phyloP scores from a whole-genome alignment of 2,113 vertebrate species.

The Falco punctatus region DNA sequence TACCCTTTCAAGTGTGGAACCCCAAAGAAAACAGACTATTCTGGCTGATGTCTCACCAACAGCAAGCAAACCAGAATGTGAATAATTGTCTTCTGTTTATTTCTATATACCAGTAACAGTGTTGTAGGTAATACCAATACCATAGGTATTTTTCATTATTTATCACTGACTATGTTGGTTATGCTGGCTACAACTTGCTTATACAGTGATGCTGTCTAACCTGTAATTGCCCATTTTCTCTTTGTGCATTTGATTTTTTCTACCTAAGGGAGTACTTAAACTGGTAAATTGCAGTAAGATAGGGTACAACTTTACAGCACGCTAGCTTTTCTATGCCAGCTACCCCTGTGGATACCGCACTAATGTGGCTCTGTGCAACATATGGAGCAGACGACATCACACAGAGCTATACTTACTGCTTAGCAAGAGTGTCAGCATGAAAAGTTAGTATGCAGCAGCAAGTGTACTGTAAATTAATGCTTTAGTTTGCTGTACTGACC shows the following conservation, averaged over 20 bases:
- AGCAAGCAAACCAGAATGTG: not conserved
- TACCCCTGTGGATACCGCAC: not conserved
- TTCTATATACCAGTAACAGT: not conserved
- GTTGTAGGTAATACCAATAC: not conserved
- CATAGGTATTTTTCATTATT: not conserved
- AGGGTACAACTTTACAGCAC: not conserved
- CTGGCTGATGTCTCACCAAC: not conserved
- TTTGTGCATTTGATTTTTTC: not conserved
- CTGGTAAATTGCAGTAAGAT: not conserved
- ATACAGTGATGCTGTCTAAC: not conserved
- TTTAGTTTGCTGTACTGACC: not conserved
- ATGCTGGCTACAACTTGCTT: not conserved
- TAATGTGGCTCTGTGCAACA: not conserved
- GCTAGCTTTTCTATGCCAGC: not conserved
- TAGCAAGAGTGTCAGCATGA: not conserved
- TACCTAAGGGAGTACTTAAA: not conserved
- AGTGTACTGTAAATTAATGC: not conserved
- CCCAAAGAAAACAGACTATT: not conserved
- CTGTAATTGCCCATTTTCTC: not conserved
- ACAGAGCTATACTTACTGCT: not conserved
- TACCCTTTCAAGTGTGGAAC: not conserved
- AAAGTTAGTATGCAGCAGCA: not conserved
- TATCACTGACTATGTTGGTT: not conserved
- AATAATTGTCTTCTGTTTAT: not conserved
- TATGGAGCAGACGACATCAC: not conserved